A percentile compares a stretch with the other conserved stretches of the same genome.
phyloP scores from a whole-genome alignment of 2,113 vertebrate genomes.

The Ailuropoda melanoleuca region DNA sequence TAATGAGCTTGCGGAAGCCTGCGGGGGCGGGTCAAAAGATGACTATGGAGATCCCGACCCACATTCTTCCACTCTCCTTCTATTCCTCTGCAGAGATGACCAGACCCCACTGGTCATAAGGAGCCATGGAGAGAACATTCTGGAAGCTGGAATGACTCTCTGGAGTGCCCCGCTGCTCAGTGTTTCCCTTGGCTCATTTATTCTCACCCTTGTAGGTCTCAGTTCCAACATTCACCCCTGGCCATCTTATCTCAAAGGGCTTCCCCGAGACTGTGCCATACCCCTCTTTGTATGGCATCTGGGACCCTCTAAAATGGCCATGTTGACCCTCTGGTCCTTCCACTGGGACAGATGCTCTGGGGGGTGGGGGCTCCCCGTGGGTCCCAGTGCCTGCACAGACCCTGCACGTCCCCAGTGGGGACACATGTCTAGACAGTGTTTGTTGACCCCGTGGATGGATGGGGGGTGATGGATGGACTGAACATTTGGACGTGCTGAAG shows the following conservation, averaged over 20 bases:
- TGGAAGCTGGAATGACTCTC: rapidly evolving
- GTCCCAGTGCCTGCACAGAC: background rate
- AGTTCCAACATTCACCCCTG: rapidly evolving
- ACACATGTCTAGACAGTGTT: rapidly evolving
- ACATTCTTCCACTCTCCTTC: background rate
- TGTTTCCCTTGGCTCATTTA: rapidly evolving
- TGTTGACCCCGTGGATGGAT: rapidly evolving
- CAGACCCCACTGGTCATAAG: background rate
- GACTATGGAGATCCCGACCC: background rate
- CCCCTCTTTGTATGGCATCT: rapidly evolving
- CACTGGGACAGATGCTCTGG: background rate
- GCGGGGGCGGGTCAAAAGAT: background rate
- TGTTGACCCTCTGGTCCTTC: background rate
- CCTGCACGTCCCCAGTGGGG: rapidly evolving
- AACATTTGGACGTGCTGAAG: rapidly evolving
- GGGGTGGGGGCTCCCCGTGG: background rate
- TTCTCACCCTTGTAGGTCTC: no score
- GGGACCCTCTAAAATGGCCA: rapidly evolving
- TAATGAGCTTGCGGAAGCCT: background rate
- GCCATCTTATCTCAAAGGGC: rapidly evolving
- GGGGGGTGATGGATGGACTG: background rate
- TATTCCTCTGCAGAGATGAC: background rate
- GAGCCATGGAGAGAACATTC: background rate
- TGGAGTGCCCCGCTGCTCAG: rapidly evolving
- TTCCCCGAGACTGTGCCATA: rapidly evolving